Conservation (phyloP, 2,113 vertebrate genomes). For the Anarrhichthys ocellatus region DNA sequence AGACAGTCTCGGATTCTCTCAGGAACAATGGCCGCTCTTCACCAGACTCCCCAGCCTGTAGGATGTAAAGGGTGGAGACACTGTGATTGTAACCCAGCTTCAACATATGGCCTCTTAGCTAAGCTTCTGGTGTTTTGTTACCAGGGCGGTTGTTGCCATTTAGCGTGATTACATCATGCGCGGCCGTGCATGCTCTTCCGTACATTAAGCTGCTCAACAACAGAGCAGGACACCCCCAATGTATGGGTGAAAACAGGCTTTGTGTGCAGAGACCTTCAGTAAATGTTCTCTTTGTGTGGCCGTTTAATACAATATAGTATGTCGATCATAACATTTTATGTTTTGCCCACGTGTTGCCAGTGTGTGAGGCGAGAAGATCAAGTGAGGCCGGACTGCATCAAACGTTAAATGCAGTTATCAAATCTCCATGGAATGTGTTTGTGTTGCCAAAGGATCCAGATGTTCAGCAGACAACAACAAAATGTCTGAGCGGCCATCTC, state of each 20-base stretch:
- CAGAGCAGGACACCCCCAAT: conserved; percentile 3
- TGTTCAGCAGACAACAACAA: conserved; percentile 17
- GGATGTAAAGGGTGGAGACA: conserved; percentile 20
- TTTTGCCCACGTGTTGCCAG: background rate
- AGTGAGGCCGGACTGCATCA: conserved; percentile 21
- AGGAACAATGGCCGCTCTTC: conserved; percentile 35
- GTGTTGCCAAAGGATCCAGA: conserved; percentile 12
- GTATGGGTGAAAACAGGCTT: background rate
- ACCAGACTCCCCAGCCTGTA: background rate
- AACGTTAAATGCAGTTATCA: conserved; percentile 22
- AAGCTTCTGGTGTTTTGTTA: conserved; percentile 62
- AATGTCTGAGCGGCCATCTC: conserved; percentile 5
- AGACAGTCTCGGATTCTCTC: conserved; percentile 20
- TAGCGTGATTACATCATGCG: conserved; percentile 49
- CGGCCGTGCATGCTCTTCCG: conserved; percentile 36
- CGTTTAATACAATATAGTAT: conserved; percentile 1
- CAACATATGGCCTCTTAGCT: conserved; percentile 48
- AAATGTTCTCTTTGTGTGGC: conserved; percentile 10
- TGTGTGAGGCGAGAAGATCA: background rate
- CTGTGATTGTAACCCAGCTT: conserved; percentile 32
- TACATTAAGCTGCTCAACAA: conserved; percentile 67
- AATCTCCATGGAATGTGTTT: conserved; percentile 33
- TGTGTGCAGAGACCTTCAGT: conserved; percentile 17
- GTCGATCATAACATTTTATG: background rate
- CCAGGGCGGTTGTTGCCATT: conserved; percentile 31